Percentiles rank a stretch among this genome's conserved stretches.
Conservation (phyloP, 2,888 invertebrate genomes). For the Amblyjoppa fuscipennis region DNA sequence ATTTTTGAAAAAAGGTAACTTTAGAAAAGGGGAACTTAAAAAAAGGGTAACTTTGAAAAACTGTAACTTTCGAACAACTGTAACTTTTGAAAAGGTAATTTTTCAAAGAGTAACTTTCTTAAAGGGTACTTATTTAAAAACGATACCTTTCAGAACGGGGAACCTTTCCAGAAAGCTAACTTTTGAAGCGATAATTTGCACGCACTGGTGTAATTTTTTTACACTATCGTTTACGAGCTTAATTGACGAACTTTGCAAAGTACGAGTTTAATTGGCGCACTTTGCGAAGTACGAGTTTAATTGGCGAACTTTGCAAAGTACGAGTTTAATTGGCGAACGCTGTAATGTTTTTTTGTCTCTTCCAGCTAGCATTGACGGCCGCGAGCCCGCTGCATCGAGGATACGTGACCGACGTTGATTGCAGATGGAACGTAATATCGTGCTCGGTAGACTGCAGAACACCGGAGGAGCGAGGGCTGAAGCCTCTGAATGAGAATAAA, state of each 20-base stretch:
- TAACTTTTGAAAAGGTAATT: no score
- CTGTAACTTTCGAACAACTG: no score
- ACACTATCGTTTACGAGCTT: no score
- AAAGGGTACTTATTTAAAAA: no score
- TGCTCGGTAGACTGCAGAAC: slow-evolving; percentile 98
- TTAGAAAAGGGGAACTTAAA: no score
- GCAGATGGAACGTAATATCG: slow-evolving; percentile 99
- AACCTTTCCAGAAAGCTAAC: no score
- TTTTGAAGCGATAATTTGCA: no score
- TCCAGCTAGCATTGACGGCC: slow-evolving; percentile 96
- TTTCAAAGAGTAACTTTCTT: no score
- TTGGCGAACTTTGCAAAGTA: no score
- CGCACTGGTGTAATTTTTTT: not conserved
- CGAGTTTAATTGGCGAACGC: not conserved
- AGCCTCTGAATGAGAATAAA: slow-evolving; percentile 90
- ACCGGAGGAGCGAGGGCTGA: slow-evolving; percentile 94
- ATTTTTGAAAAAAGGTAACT: no score
- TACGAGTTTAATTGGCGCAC: not conserved
- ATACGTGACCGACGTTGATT: slow-evolving; percentile 97
- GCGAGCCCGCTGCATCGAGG: slow-evolving; percentile 98
- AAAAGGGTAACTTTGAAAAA: no score
- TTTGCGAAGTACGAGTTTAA: not conserved
- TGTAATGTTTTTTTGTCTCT: slow-evolving; percentile 35
- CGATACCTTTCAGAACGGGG: no score
- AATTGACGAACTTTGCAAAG: not conserved